phyloP scores from a whole-genome alignment of 2,113 vertebrate genomes.

The Megatriorchis doriae region DNA sequence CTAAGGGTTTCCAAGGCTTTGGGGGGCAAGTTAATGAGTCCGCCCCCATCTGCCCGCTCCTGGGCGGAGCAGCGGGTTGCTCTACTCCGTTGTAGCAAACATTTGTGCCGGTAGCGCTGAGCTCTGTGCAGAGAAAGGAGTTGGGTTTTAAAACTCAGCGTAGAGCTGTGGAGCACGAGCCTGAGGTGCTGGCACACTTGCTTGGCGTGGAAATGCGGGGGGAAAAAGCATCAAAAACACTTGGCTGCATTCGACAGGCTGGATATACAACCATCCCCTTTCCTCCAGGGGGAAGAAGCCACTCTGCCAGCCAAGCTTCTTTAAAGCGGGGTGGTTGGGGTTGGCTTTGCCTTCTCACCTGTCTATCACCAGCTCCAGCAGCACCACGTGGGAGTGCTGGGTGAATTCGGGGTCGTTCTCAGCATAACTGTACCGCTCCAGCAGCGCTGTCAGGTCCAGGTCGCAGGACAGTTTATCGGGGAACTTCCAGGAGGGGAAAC shows the following conservation, averaged over 20 bases:
- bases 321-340: accelerated
- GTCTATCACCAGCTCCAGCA: slow-evolving; percentile 90
- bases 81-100: background rate
- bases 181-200: accelerated
- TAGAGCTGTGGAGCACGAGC: background rate
- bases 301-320: background rate
- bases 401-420: slow-evolving; percentile 80
- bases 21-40: background rate
- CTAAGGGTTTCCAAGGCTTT: background rate
- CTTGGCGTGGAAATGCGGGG: accelerated
- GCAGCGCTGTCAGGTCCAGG: slow-evolving; percentile 81
- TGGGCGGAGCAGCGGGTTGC: accelerated
- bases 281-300: accelerated
- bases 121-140: background rate
- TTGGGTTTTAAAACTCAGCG: background rate
- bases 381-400: slow-evolving; percentile 85
- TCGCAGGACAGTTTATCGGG: slow-evolving; percentile 85
- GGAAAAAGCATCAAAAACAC: background rate
- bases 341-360: slow-evolving; percentile 74
- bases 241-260: accelerated
- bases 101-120: background rate
- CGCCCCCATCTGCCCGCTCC: background rate
- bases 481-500: slow-evolving; percentile 90
- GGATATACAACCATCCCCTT: accelerated
- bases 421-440: slow-evolving; percentile 81